A percentile compares a stretch with the other conserved stretches of the same genome.
These are phyloP conservation scores for Prietella phreatophila DNA, from an alignment of 2,113 vertebrate species.

Conservation along the genomic window DNA sequence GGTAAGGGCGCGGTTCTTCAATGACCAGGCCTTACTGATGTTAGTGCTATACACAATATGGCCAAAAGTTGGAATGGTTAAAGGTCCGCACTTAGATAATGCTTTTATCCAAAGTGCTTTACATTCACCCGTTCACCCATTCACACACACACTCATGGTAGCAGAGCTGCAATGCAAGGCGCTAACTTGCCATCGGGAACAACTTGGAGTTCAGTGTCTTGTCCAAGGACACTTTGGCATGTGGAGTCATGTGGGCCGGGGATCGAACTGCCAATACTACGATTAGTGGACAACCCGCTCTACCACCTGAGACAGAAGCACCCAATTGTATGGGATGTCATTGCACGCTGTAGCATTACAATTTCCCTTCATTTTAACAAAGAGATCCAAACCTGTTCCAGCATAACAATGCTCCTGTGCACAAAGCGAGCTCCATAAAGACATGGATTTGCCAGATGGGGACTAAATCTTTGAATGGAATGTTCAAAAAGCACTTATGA, in stretches of 20 bases:
- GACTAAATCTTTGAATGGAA: neutral
- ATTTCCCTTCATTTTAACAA: neutral
- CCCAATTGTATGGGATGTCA: neutral
- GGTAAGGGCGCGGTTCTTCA: slow-evolving; percentile 2
- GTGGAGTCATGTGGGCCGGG: too few species aligned
- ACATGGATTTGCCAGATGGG: neutral
- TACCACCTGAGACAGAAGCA: too few species aligned
- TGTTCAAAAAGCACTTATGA: neutral
- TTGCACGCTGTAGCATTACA: neutral
- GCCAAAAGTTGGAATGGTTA: neutral
- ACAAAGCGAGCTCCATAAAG: neutral
- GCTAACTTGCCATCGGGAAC: too few species aligned
- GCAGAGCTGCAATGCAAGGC: too few species aligned
- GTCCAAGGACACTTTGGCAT: too few species aligned
- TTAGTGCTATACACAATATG: neutral
- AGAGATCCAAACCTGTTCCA: neutral
- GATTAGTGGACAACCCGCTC: too few species aligned
- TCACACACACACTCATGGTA: too few species aligned
- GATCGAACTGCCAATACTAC: too few species aligned
- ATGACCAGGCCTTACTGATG: slow-evolving; percentile 11
- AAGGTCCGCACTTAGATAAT: too few species aligned
- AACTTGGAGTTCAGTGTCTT: too few species aligned
- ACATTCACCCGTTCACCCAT: too few species aligned
- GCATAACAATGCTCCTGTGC: neutral
- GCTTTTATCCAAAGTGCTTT: too few species aligned